These are phyloP conservation scores for Melanotaenia parkinsoni DNA, from an alignment of 2,797 vertebrate species.

Conservation along the genomic window DNA sequence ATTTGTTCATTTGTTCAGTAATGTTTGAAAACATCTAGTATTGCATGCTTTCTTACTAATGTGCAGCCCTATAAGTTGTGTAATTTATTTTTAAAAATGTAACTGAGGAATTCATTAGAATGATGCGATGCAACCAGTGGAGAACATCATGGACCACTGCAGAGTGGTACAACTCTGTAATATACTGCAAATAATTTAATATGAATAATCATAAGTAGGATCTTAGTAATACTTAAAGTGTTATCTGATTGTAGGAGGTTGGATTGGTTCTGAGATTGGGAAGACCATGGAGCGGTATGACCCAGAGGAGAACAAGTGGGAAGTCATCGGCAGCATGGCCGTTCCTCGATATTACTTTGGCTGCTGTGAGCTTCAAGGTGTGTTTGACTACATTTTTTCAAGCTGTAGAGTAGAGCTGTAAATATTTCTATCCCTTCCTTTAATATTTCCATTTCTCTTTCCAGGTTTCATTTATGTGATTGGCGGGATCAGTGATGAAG, in stretches of 20 bases:
- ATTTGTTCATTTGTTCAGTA: too few relatives aligned
- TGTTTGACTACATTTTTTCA: background rate
- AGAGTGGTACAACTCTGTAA: background rate
- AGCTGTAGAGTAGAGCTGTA: background rate
- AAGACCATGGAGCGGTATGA: constrained; percentile 96
- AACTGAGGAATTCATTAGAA: background rate
- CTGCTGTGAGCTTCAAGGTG: constrained; percentile 97
- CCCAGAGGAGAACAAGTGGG: constrained; percentile 96
- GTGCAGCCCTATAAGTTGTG: too few relatives aligned
- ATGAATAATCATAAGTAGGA: background rate
- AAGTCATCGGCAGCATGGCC: constrained; percentile 93
- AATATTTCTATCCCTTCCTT: background rate
- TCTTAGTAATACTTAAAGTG: background rate
- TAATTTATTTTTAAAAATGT: background rate
- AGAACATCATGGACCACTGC: too few relatives aligned
- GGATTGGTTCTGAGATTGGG: constrained; percentile 96
- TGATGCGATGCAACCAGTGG: too few relatives aligned
- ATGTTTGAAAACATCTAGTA: too few relatives aligned
- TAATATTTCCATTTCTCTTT: background rate
- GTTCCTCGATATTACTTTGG: constrained; percentile 95
- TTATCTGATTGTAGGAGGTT: constrained; percentile 85
- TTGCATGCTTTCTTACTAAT: too few relatives aligned
- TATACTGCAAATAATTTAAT: background rate
- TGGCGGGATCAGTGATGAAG: constrained; percentile 94
- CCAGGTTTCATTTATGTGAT: constrained; percentile 94